Base-by-base conservation (phyloP, 1,140 invertebrate genomes). In the Anastrepha ludens region DNA sequence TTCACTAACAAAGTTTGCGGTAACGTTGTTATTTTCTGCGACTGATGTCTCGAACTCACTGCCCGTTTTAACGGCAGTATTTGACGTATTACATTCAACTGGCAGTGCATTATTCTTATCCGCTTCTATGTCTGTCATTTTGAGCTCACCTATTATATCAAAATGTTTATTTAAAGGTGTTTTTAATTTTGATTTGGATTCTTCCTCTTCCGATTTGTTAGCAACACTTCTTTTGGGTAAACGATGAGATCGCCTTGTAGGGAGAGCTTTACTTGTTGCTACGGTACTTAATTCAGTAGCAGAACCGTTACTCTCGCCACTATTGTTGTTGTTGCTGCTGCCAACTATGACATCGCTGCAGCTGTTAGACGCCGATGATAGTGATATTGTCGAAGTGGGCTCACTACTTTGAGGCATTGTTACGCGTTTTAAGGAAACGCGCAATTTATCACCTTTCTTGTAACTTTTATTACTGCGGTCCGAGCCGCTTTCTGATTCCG, bases 401-500 rank as follows among this genome's bases (percentile, higher is more conserved):
- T 85, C 88, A 11, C 39, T 65, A 11, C 39, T 65, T 2, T 87
- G 78, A 0, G 59, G 74, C 87, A 91, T 55, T 8, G 87, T 88
- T 15, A 92, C 44, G 0, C 91, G 90, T 41, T 92, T 92, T 0
- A 92, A 55, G 0, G 86, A 87, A 15, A 92, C 90, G 0, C 90
- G 88, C 15, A 92, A 64, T 67, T 91, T 92, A 17, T 87, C 86
- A 39, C 81, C 90, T 8, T 64, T 65, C n/a, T 90, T 87, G 20
- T 87, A 87, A 5, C 67, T 81, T 47, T 81, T 74, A 50, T 60
- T 60, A 44, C 85, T 64, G 20, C 41, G 88, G 11, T 41, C 86
- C 6, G 90, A 90, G 59, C 89, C 90, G 13, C 89, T 90, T 15
- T 90, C 90, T 60, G 89, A 90, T 17, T 90, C 90, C 0, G 89